A percentile compares a stretch with the other conserved stretches of the same genome.
These are phyloP conservation scores for fruit fly (Drosophila melanogaster) DNA, from an alignment of 1,140 invertebrate species.

Conservation along the genomic window Release_6_plus_ISO1_MT NT_033777.3:18565501-18566000, in stretches of 20 bases:
- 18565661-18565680: neutral
- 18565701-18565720: slow-evolving; percentile 16
- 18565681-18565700: slow-evolving; percentile 41
- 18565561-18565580: too few species aligned
- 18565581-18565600: neutral
- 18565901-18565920: slow-evolving; percentile 63
- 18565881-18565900: slow-evolving; percentile 43
- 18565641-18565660: slow-evolving; percentile 1
- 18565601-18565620: neutral
- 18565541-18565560: neutral
- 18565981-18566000: slow-evolving; percentile 39
- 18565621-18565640: neutral
- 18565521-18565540: too few species aligned
- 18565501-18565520: too few species aligned
- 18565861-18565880: slow-evolving; percentile 77
- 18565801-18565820: slow-evolving; percentile 29
- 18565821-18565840: slow-evolving; percentile 16
- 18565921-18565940: slow-evolving; percentile 71
- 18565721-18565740: slow-evolving; percentile 4
- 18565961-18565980: slow-evolving; percentile 46
- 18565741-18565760: slow-evolving; percentile 4
- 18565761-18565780: slow-evolving; percentile 11
- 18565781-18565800: slow-evolving; percentile 24
- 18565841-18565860: slow-evolving; percentile 64
- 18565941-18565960: slow-evolving; percentile 28